phyloP scores from a whole-genome alignment of 2,888 invertebrate genomes.

The Portevinia maculata region DNA sequence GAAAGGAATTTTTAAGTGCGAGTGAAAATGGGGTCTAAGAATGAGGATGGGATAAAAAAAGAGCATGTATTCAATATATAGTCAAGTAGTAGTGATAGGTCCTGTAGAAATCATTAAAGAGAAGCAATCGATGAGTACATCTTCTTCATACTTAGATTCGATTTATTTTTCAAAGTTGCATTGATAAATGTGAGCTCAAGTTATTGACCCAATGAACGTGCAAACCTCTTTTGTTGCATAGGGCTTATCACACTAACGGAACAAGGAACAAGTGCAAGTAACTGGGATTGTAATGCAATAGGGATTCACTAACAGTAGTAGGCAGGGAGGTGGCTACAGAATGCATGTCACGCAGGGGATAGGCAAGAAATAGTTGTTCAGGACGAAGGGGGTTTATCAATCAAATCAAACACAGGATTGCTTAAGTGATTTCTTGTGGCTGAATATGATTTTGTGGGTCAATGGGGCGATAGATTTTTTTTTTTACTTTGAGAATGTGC shows the following conservation, averaged over 20 bases:
- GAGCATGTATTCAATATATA: constrained; percentile 34
- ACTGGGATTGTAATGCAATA: constrained; percentile 39
- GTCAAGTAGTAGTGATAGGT: constrained; percentile 36
- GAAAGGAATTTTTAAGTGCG: not conserved
- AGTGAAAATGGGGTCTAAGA: not conserved
- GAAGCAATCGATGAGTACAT: constrained; percentile 30
- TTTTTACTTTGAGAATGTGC: constrained; percentile 13
- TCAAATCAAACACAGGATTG: constrained; percentile 42
- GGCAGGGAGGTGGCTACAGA: constrained; percentile 5
- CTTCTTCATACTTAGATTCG: constrained; percentile 25
- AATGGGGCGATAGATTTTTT: constrained; percentile 11
- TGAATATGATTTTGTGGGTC: constrained; percentile 43
- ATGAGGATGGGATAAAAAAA: constrained; percentile 18
- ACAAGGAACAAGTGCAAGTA: constrained; percentile 64
- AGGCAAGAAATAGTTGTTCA: constrained; percentile 42
- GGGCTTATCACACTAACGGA: constrained; percentile 47
- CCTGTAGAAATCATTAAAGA: constrained; percentile 26
- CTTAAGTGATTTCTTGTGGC: constrained; percentile 20
- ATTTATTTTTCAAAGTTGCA: constrained; percentile 27
- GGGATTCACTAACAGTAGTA: constrained; percentile 3
- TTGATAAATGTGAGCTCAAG: constrained; percentile 59
- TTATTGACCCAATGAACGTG: constrained; percentile 70
- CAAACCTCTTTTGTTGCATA: constrained; percentile 43
- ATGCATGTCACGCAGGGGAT: constrained; percentile 28
- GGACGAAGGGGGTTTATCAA: constrained; percentile 31